These are phyloP conservation scores for Ischnura elegans DNA, from an alignment of 2,888 invertebrate species.

Conservation along the genomic window DNA sequence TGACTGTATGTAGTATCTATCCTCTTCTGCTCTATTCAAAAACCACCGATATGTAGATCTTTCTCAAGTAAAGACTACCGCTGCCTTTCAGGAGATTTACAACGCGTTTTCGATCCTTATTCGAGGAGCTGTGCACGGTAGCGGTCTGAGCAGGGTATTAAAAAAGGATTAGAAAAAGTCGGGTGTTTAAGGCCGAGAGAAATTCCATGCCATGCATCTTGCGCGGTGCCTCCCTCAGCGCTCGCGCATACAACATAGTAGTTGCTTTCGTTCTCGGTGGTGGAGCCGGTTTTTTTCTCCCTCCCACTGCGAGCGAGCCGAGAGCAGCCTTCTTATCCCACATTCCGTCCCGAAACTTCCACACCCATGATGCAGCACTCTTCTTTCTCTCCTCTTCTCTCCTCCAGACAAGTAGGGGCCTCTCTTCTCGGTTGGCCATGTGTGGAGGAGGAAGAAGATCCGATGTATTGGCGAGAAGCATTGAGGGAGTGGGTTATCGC, in stretches of 20 bases:
- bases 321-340: background rate
- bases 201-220: background rate
- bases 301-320: background rate
- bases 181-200: background rate
- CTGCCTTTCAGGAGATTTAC: background rate
- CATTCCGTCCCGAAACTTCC: background rate
- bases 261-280: background rate
- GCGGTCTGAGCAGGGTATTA: conserved; percentile 3
- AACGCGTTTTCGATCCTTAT: background rate
- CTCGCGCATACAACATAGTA: background rate
- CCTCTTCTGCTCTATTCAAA: no score
- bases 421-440: background rate
- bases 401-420: background rate
- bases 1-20: no score
- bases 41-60: no score
- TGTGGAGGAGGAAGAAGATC: background rate
- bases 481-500: background rate
- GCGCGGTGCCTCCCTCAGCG: background rate
- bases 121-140: background rate
- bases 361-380: no score
- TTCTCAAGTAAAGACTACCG: no score
- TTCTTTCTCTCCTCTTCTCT: background rate
- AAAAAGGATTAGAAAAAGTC: background rate
- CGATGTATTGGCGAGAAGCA: no score
- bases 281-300: background rate